Percentiles rank a stretch among this genome's conserved stretches.
These are phyloP conservation scores for Andrena praecox DNA, from an alignment of 2,888 invertebrate genomes.

Conservation along the genomic window DNA sequence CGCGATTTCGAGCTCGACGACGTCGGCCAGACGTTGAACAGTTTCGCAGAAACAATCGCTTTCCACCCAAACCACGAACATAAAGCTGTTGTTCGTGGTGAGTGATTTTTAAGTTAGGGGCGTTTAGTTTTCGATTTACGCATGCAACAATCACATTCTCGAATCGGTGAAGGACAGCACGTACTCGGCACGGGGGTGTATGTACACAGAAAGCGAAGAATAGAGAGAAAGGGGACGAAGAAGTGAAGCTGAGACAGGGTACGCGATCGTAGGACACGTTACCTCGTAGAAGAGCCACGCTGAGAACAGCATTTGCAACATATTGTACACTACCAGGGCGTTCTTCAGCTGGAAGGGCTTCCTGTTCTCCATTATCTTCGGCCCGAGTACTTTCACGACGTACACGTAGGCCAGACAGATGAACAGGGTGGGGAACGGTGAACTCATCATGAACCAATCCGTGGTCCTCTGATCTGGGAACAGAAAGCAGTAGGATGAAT, in stretches of 20 bases:
- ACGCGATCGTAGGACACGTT: slow-evolving; percentile 76
- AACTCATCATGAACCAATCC: slow-evolving; percentile 97
- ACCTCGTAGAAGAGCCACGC: slow-evolving; percentile 97
- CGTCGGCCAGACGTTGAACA: slow-evolving; percentile 17
- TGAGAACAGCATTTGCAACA: slow-evolving; percentile 96
- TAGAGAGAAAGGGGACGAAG: not conserved
- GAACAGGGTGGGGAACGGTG: slow-evolving; percentile 95
- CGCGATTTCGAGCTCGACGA: slow-evolving; percentile 38
- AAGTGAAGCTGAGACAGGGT: not conserved
- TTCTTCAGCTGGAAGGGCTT: slow-evolving; percentile 94
- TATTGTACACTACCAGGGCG: slow-evolving; percentile 92
- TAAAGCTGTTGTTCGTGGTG: not conserved
- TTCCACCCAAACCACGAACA: too few species aligned
- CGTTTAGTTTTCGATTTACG: not conserved
- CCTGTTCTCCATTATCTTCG: slow-evolving; percentile 95
- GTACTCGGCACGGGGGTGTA: not conserved
- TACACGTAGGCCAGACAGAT: slow-evolving; percentile 96
- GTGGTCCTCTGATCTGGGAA: slow-evolving; percentile 93
- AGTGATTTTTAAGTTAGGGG: not conserved
- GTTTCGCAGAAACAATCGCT: slow-evolving; percentile 12
- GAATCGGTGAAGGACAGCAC: not conserved
- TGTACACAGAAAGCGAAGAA: not conserved
- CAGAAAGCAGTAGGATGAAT: not conserved
- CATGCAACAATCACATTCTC: slow-evolving; percentile 29
- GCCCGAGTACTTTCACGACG: slow-evolving; percentile 95